Conservation (phyloP, 1,140 invertebrate genomes). For the Eumaeus atala region DNA sequence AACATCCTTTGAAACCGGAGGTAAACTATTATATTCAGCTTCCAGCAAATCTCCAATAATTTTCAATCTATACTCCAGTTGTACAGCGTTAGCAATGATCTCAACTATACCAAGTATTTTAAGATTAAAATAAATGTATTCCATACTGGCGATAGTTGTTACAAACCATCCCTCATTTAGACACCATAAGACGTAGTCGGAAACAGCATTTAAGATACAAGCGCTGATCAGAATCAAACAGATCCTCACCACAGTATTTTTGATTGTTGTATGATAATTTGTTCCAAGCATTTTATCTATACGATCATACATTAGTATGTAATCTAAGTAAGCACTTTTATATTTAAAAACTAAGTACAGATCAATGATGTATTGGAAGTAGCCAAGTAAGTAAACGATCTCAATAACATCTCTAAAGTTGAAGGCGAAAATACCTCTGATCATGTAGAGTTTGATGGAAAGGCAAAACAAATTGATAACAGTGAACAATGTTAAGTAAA, state of each 20-base stretch:
- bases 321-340: not conserved
- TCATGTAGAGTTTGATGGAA: not conserved
- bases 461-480: not conserved
- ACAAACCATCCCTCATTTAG: not conserved
- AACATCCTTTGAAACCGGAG: no score
- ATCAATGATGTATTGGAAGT: not conserved
- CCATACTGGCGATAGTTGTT: not conserved
- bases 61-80: not conserved
- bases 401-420: not conserved
- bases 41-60: slow-evolving; percentile 4
- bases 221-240: not conserved
- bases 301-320: not conserved
- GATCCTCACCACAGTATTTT: not conserved
- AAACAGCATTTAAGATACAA: not conserved
- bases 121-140: not conserved
- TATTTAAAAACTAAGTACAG: not conserved
- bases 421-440: not conserved
- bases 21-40: not conserved
- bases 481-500: not conserved
- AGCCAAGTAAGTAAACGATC: slow-evolving; percentile 1
- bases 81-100: not conserved
- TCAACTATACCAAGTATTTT: not conserved
- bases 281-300: not conserved
- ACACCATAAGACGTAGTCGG: not conserved
- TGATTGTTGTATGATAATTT: not conserved